These are phyloP conservation scores for Sarcophilus harrisii DNA, from an alignment of 2,797 vertebrate species.

Conservation along the genomic window DNA sequence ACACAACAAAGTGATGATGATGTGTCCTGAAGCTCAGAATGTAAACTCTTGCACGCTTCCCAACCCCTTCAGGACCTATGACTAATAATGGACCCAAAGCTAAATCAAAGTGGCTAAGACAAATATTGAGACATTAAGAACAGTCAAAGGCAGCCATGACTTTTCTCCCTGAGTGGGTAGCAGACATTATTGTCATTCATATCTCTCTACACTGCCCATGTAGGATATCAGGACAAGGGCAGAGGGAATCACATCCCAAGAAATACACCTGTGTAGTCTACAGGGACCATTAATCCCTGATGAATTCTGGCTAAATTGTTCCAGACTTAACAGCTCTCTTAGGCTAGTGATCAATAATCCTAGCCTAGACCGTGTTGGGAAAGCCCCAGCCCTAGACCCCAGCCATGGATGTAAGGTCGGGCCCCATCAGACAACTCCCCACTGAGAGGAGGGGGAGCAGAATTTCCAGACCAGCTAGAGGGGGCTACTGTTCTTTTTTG, in stretches of 20 bases:
- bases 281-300: background rate
- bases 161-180: conserved; percentile 1
- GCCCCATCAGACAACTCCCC: background rate
- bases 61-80: background rate
- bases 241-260: background rate
- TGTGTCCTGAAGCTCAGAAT: background rate
- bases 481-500: background rate
- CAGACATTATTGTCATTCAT: background rate
- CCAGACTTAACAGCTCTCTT: background rate
- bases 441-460: background rate
- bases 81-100: background rate
- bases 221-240: background rate
- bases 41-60: background rate
- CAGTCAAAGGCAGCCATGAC: background rate
- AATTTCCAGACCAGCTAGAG: background rate
- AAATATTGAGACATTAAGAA: conserved; percentile 1
- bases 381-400: background rate
- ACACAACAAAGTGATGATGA: background rate
- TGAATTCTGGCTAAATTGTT: background rate
- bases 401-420: background rate
- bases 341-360: background rate
- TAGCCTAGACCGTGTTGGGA: background rate
- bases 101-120: background rate
- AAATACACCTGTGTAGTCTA: background rate
- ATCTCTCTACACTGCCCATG: background rate